phyloP scores from a whole-genome alignment of 2,888 invertebrate genomes.

The Eretmocerus hayati region DNA sequence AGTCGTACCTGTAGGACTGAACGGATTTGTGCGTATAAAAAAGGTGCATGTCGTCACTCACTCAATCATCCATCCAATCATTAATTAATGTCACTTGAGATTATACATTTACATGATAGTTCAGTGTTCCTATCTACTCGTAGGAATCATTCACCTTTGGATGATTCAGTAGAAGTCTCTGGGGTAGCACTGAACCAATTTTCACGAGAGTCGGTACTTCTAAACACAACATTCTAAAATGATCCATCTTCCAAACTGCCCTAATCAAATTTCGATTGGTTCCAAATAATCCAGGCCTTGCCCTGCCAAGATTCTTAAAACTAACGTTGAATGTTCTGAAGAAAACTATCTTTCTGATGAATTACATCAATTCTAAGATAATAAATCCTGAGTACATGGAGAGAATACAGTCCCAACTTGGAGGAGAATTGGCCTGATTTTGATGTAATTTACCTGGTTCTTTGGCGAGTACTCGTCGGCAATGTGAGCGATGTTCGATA shows the following conservation, averaged over 20 bases:
- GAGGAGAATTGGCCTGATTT: too few species aligned
- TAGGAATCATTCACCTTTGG: slow-evolving; percentile 42
- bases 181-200: slow-evolving; percentile 54
- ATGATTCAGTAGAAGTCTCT: slow-evolving; percentile 50
- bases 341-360: not conserved
- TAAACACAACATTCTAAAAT: slow-evolving; percentile 22
- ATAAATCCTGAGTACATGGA: too few species aligned
- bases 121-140: not conserved
- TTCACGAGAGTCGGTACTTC: slow-evolving; percentile 48
- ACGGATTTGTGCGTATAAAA: not conserved
- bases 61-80: not conserved
- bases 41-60: not conserved
- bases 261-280: not conserved
- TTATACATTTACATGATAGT: not conserved
- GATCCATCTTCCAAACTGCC: not conserved
- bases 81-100: not conserved
- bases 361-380: too few species aligned
- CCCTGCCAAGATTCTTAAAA: too few species aligned
- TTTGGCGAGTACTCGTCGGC: slow-evolving; percentile 56
- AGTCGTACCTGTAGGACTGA: too few species aligned
- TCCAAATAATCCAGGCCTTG: too few species aligned
- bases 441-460: slow-evolving; percentile 43
- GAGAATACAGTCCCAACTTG: too few species aligned
- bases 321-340: too few species aligned
- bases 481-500: slow-evolving; percentile 60